Percentiles rank a stretch among this genome's conserved stretches.
Conservation (phyloP, 1,140 invertebrate species). For the Drosophila simulans region DNA sequence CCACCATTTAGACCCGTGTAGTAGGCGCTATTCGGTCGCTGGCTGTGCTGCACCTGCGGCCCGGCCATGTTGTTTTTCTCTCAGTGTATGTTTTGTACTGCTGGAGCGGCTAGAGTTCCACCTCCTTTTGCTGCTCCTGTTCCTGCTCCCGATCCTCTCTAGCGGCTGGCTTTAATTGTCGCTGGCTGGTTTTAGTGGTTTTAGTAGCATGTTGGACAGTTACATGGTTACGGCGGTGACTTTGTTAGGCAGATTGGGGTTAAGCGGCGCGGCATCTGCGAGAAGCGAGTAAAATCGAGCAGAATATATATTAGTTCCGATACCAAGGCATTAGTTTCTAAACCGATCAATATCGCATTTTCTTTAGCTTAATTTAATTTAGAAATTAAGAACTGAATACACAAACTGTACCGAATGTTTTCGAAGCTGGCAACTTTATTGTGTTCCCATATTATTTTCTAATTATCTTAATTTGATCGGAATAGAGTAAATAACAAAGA, state of each 20-base stretch:
- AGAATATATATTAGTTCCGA: constrained; percentile 35
- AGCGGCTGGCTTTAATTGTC: constrained; percentile 30
- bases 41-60: constrained; percentile 77
- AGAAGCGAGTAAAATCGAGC: constrained; percentile 35
- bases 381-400: too few relatives aligned
- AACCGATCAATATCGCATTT: background rate
- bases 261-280: constrained; percentile 51
- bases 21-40: constrained; percentile 78
- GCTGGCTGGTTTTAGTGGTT: constrained; percentile 54
- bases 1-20: constrained; percentile 77
- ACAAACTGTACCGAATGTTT: too few relatives aligned
- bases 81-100: background rate
- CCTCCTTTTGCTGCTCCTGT: background rate
- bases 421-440: too few relatives aligned
- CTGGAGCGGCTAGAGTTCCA: background rate
- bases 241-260: constrained; percentile 25
- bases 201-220: constrained; percentile 64
- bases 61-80: constrained; percentile 60
- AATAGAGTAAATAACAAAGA: background rate
- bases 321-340: background rate
- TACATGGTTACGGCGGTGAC: constrained; percentile 31
- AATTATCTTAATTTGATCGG: background rate
- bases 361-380: too few relatives aligned
- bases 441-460: background rate
- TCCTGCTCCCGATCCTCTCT: background rate